These are phyloP conservation scores for Ophioderma brevispina DNA, from an alignment of 35 echinoderm and acorn worm species.

Conservation along the genomic window DNA sequence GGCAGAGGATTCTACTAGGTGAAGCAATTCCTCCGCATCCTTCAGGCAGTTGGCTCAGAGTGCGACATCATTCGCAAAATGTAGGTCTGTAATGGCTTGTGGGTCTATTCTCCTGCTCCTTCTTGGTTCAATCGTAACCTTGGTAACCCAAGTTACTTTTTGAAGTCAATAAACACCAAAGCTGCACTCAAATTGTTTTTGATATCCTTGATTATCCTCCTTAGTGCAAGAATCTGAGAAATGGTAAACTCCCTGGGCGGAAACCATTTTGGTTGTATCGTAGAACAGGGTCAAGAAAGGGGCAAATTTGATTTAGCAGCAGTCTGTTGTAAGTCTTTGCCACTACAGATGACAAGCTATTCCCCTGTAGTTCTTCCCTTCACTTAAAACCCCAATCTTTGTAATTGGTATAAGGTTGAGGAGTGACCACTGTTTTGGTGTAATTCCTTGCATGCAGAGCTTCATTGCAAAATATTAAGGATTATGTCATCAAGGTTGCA, in stretches of 20 bases:
- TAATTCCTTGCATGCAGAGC: background rate
- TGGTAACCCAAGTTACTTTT: no score
- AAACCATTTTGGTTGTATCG: background rate
- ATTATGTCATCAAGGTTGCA: no score
- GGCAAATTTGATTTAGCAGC: background rate
- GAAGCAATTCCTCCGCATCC: no score
- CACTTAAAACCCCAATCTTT: background rate
- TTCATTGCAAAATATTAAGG: background rate
- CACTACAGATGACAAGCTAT: background rate
- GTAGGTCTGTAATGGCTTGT: no score
- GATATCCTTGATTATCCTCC: background rate
- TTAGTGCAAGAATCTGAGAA: background rate
- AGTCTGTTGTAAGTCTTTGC: background rate
- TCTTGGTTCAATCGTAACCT: no score
- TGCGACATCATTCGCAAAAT: no score
- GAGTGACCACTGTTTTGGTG: background rate
- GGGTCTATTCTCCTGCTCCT: no score
- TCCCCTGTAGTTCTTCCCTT: conserved; percentile 2
- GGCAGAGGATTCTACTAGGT: no score
- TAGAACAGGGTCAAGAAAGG: background rate
- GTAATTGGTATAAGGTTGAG: background rate
- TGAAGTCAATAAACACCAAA: no score
- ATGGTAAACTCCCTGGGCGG: background rate
- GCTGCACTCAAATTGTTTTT: no score
- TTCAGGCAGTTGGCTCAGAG: no score